Evolutionary conservation across 2,888 invertebrate species (phyloP).

Genomic region (Micoletzkya japonica): DNA sequence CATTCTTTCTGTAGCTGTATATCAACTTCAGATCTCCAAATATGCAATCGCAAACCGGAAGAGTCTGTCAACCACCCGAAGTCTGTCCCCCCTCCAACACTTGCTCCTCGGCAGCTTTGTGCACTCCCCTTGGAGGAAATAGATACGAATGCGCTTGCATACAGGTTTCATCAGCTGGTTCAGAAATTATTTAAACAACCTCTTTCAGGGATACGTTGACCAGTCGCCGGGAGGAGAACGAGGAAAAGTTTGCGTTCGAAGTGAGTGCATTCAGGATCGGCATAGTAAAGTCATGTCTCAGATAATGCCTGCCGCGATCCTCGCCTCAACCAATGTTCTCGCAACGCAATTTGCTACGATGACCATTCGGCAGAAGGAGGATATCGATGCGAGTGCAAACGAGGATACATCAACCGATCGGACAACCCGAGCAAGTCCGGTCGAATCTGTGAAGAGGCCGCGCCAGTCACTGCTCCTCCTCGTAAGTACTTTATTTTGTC

Average conservation of each 20-base stretch:
- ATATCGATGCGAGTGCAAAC: conserved; percentile 59
- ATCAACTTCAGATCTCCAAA: conserved; percentile 56
- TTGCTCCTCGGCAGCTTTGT: conserved; percentile 62
- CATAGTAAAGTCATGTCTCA: conserved; percentile 28
- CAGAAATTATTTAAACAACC: background rate
- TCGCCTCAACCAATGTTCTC: conserved; percentile 60
- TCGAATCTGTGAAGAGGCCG: conserved; percentile 60
- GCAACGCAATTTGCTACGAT: conserved; percentile 63
- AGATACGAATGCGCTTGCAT: conserved; percentile 63
- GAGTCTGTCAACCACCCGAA: conserved; percentile 61
- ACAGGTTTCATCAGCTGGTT: conserved; percentile 45
- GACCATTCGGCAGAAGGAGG: conserved; percentile 32
- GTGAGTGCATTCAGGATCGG: conserved; percentile 34
- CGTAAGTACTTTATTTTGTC: conserved; percentile 29
- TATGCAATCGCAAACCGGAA: conserved; percentile 58
- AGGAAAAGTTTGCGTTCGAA: conserved; percentile 60
- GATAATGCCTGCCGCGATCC: conserved; percentile 63
- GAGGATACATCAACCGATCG: conserved; percentile 59
- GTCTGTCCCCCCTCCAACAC: conserved; percentile 63
- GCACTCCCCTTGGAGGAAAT: conserved; percentile 62
- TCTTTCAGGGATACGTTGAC: conserved; percentile 54
- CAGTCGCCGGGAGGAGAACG: conserved; percentile 52
- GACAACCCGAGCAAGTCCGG: conserved; percentile 50
- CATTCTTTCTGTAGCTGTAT: no score
- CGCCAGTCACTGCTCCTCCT: conserved; percentile 56